Evolutionary conservation across 1,140 invertebrate genomes (phyloP), one percentile per base, ranked within the genome.

Genomic region (Drosophila nigrodunni): DNA sequence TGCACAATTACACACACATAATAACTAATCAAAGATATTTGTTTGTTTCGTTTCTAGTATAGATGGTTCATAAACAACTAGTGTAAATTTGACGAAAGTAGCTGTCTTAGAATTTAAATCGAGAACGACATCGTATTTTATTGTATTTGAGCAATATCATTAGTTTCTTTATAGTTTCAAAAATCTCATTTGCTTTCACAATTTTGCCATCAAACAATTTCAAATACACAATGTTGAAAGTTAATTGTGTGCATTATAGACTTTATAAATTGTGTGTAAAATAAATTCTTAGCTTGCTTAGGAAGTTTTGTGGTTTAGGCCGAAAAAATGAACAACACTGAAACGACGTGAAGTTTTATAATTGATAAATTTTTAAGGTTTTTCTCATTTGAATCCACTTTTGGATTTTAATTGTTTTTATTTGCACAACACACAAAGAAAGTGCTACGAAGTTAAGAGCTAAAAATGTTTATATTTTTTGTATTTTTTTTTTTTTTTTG

Each of bases 401-500:
- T 68, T 43, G 9, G 69, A 43, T n/a, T 76, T 72, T 35, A 21
- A 21, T 69, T 37, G 47, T 8, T 21, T 37, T 78, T 76, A 8
- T 76, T 87, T 87, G 82, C 82, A 87, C 83, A 87, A 87, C 82
- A 87, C 82, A 87, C 82, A 87, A 80, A 78, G 80, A 87, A 79
- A 82, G 83, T 82, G 83, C 82, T 87, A 87, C 80, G 74, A 54
- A 88, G 80, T 65, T 87, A 83, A 80, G 80, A 83, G 80, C 82
- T 87, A 87, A 87, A 88, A 87, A 80, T 80, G 15, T 76, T 66
- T 3, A 7, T 21, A 30, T 54, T 54, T 52, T 54, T 54, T 30
- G 25, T 30, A 30, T 30, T 30, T 30, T 30, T 30, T 43, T 57
- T 55, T 52, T 64, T 41, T 52, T 11, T 39, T 49, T 62, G 50